These are phyloP conservation scores for Drosophila birchii DNA, from an alignment of 2,888 invertebrate species.

Conservation along the genomic window DNA sequence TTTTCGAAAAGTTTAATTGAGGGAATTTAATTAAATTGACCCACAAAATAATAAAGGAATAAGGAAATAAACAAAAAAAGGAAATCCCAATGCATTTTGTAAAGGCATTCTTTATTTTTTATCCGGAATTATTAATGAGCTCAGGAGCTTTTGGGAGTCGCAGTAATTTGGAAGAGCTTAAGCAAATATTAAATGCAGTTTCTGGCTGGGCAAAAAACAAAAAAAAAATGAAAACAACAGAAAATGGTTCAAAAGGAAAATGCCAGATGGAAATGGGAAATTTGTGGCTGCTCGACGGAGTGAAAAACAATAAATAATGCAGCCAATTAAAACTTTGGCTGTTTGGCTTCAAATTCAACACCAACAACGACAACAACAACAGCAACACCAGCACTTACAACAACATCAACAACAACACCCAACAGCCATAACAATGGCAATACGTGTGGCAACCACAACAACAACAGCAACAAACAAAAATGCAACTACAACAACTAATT, in stretches of 20 bases:
- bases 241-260: conserved; percentile 17
- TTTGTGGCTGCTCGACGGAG: conserved; percentile 65
- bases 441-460: conserved; percentile 36
- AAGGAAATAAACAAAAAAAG: not conserved
- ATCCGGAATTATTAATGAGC: conserved; percentile 36
- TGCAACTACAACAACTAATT: conserved; percentile 64
- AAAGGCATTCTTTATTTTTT: conserved; percentile 1
- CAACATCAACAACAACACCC: conserved; percentile 43
- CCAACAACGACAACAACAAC: conserved; percentile 32
- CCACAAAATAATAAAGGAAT: conserved; percentile 1
- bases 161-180: conserved; percentile 10
- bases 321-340: conserved; percentile 78
- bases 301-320: conserved; percentile 81
- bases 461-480: conserved; percentile 51
- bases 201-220: conserved; percentile 29
- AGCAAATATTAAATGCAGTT: conserved; percentile 71
- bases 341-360: conserved; percentile 60
- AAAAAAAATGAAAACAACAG: not conserved
- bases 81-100: conserved; percentile 21
- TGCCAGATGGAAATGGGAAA: conserved; percentile 30
- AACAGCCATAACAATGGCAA: conserved; percentile 43
- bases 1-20: not conserved
- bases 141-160: conserved; percentile 25
- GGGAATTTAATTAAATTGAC: conserved; percentile 19
- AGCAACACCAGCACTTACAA: not conserved